A percentile compares a stretch with the other conserved stretches of the same genome.
phyloP scores from a whole-genome alignment of 1,140 invertebrate genomes.

The Arctopsyche grandis region DNA sequence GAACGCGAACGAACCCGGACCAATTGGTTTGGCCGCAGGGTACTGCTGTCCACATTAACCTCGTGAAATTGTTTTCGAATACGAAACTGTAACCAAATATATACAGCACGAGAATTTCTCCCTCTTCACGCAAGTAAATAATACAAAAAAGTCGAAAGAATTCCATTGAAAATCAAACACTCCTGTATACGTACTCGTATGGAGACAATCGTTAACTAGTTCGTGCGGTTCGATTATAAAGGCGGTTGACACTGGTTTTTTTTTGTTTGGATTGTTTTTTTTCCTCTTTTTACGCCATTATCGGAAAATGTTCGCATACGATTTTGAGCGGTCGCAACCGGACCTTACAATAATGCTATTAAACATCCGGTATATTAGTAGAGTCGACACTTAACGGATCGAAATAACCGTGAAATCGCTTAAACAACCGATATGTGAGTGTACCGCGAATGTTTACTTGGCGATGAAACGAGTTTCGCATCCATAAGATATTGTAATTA shows the following conservation, averaged over 20 bases:
- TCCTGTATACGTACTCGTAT: no score
- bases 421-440: background rate
- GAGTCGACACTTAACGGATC: background rate
- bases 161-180: no score
- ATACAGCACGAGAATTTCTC: no score
- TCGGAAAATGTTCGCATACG: background rate
- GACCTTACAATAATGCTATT: no score
- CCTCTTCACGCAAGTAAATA: no score
- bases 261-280: no score
- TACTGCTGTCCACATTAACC: constrained; percentile 27
- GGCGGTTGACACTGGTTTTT: no score
- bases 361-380: background rate
- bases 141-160: no score
- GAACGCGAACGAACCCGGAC: constrained; percentile 35
- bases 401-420: constrained; percentile 20
- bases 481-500: no score
- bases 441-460: background rate
- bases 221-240: no score
- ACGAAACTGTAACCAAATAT: background rate
- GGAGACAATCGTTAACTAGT: no score
- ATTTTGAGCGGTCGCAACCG: no score
- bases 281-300: background rate
- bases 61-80: constrained; percentile 20
- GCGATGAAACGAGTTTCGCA: background rate
- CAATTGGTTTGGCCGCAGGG: constrained; percentile 28